Evolutionary conservation across 2,113 vertebrate genomes (phyloP).

Genomic region (Sus scrofa): T2T-Sscrofa CM000814.6:106549501-106550000

Average conservation of each 20-base stretch:
- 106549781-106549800: background rate
- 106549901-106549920: background rate
- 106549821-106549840: background rate
- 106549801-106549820: background rate
- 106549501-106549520: background rate
- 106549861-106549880: background rate
- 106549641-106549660: background rate
- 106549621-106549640: background rate
- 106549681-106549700: background rate
- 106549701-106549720: background rate
- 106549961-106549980: background rate
- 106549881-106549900: background rate
- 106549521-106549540: background rate
- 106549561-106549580: background rate
- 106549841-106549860: background rate
- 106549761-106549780: background rate
- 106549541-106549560: background rate
- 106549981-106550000: background rate
- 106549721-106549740: background rate
- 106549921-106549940: background rate
- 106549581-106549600: background rate
- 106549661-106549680: background rate
- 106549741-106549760: background rate
- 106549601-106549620: background rate
- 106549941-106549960: background rate